These are phyloP conservation scores for Phania funesta DNA, from an alignment of 2,888 invertebrate genomes.

Conservation along the genomic window DNA sequence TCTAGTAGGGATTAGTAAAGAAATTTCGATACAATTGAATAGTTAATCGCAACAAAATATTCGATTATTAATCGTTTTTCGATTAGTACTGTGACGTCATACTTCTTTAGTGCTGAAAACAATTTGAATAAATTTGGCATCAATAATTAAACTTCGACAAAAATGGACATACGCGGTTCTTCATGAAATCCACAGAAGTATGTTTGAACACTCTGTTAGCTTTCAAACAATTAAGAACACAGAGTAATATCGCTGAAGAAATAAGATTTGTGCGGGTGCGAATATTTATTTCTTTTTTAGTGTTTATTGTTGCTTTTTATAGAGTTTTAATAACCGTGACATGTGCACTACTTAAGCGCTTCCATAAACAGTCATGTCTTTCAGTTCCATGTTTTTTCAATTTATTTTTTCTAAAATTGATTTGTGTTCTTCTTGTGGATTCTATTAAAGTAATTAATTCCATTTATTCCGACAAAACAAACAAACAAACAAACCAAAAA, in stretches of 20 bases:
- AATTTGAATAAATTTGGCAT: no score
- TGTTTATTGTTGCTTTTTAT: conserved; percentile 18
- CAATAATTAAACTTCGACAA: no score
- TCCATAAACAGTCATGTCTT: conserved; percentile 42
- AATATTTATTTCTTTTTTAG: conserved; percentile 15
- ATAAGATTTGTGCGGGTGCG: conserved; percentile 42
- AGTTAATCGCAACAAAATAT: no score
- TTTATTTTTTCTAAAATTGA: conserved; percentile 15
- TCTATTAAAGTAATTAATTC: conserved; percentile 52
- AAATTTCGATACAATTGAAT: no score
- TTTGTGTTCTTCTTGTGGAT: conserved; percentile 26
- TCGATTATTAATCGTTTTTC: no score
- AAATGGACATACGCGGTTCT: no score
- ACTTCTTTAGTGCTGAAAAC: no score
- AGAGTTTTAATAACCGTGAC: conserved; percentile 60
- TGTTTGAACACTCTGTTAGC: no score
- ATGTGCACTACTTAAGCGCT: conserved; percentile 44
- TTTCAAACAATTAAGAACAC: neutral
- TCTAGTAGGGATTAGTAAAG: no score
- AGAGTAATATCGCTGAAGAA: no score
- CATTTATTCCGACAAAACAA: neutral
- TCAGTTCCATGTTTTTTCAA: conserved; percentile 16
- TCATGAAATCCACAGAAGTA: no score
- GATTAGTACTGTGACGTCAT: no score
- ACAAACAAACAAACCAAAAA: neutral